Evolutionary conservation across 2,797 vertebrate species (phyloP).

Genomic region (Triplophysa yarkandensis): DNA sequence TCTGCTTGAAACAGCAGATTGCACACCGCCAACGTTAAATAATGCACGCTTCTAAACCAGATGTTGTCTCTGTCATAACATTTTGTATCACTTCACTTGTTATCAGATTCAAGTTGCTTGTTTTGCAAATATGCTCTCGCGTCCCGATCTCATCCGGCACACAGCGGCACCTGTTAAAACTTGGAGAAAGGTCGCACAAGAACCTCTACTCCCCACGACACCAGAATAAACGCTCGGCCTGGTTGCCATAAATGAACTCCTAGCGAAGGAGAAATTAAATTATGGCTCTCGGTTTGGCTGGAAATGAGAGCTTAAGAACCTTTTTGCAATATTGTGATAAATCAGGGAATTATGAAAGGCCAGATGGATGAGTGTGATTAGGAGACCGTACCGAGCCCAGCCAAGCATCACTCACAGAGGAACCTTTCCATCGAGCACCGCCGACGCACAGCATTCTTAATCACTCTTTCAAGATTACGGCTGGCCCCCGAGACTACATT

Average conservation of each 20-base stretch:
- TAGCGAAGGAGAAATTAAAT: slow-evolving; percentile 74
- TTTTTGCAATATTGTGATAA: slow-evolving; percentile 50
- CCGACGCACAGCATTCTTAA: slow-evolving; percentile 31
- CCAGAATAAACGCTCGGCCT: slow-evolving; percentile 68
- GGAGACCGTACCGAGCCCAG: slow-evolving; percentile 17
- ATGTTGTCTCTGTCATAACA: slow-evolving; percentile 30
- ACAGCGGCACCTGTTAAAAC: slow-evolving; percentile 38
- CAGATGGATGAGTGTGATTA: slow-evolving; percentile 53
- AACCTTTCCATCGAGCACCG: slow-evolving; percentile 30
- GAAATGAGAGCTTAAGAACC: slow-evolving; percentile 50
- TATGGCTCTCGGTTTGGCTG: slow-evolving; percentile 55
- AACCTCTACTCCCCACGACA: slow-evolving; percentile 18
- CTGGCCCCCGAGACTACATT: slow-evolving; percentile 16
- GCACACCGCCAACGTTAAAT: slow-evolving; percentile 16
- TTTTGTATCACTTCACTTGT: slow-evolving; percentile 35
- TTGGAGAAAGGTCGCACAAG: slow-evolving; percentile 16
- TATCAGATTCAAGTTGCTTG: background rate
- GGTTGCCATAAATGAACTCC: slow-evolving; percentile 75
- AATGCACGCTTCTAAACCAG: slow-evolving; percentile 25
- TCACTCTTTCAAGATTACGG: slow-evolving; percentile 27
- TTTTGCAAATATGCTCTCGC: slow-evolving; percentile 20
- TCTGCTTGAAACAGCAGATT: slow-evolving; percentile 66
- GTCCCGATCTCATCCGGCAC: slow-evolving; percentile 11
- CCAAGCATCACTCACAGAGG: slow-evolving; percentile 36
- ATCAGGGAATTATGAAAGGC: slow-evolving; percentile 46